Base-by-base conservation (phyloP, 2,797 vertebrate genomes). In the Oreonectes daqikongensis region DNA sequence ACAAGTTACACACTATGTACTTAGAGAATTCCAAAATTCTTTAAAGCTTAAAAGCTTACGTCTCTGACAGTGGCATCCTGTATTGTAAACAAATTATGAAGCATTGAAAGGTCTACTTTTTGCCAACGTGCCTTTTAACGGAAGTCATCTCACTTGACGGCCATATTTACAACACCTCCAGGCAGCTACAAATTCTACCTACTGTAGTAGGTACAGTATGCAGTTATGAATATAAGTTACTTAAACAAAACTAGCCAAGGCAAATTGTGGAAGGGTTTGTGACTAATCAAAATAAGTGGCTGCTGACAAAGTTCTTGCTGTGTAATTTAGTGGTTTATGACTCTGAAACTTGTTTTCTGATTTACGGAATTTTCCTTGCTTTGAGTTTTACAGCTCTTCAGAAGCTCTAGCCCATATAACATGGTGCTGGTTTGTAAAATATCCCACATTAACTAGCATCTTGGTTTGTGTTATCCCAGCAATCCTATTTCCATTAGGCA, bases 241-340 rank as follows among this genome's bases (percentile, higher is more conserved):
- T 52, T 65, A 60, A n/a, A n/a, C n/a, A n/a, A 74, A 63, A 20
- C n/a, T 59, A 10, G 18, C 44, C 68, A 18, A 35, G 57, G 57
- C 42, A 69, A 73, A 22, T 63, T 67, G 18, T 59, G 14, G 11
- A 28, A 15, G 17, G 55, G 55, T 59, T 59, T 59, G 52, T 18
- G 66, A 77, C 24, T 74, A 52, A 70, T 28, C 74, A 72, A 69
- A 66, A 70, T 26, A 69, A 74, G 64, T 76, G 73, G 14, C 46
- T 57, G 68, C 55, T 64, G 75, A 78, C 70, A 66, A 52, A 69
- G 24, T 65, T 12, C 57, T 69, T 42, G 55, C 32, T 63, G 50
- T 74, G 38, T 75, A 82, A 78, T 75, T 82, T 67, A 61, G 63
- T 78, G 32, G 61, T 82, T 42, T 80, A 75, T 79, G 69, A 71